Evolutionary conservation across 92 coral and sea anemone species (phyloP).

Genomic region (Umimayanthus kanabou): DNA sequence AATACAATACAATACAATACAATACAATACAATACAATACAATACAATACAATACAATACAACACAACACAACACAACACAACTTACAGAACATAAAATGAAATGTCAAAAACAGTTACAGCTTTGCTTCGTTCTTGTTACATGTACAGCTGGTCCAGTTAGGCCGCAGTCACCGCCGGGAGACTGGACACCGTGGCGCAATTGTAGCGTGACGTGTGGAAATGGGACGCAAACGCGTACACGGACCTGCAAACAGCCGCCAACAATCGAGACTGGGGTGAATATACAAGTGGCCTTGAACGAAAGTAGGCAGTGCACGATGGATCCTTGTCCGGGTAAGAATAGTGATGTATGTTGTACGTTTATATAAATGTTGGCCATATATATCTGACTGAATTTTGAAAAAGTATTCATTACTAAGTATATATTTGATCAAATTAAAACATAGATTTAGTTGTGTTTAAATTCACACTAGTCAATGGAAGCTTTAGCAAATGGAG

Average conservation of each 20-base stretch:
- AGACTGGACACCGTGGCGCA: conserved; percentile 11
- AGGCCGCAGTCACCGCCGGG: conserved; percentile 21
- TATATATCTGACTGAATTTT: too few species aligned
- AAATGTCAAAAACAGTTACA: neutral
- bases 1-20: too few species aligned
- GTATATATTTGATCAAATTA: neutral
- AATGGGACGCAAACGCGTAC: conserved; percentile 11
- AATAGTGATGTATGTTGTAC: too few species aligned
- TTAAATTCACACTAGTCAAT: neutral
- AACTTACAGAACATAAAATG: too few species aligned
- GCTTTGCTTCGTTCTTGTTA: neutral
- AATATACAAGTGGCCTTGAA: conserved; percentile 7
- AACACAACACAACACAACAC: neutral
- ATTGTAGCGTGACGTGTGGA: conserved; percentile 9
- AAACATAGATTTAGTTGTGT: neutral
- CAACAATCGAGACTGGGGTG: neutral
- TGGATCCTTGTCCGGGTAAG: conserved; percentile 2
- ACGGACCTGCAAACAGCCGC: conserved; percentile 13
- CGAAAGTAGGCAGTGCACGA: neutral
- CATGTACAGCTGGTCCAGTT: neutral
- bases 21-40: too few species aligned
- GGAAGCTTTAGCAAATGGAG: conserved; percentile 6
- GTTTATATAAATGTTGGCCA: too few species aligned
- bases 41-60: too few species aligned
- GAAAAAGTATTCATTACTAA: neutral